Percentiles rank a stretch among this genome's conserved stretches.
phyloP scores from a whole-genome alignment of 64 coral and sea anemone species.

The Dendrophyllia cribrosa region DNA sequence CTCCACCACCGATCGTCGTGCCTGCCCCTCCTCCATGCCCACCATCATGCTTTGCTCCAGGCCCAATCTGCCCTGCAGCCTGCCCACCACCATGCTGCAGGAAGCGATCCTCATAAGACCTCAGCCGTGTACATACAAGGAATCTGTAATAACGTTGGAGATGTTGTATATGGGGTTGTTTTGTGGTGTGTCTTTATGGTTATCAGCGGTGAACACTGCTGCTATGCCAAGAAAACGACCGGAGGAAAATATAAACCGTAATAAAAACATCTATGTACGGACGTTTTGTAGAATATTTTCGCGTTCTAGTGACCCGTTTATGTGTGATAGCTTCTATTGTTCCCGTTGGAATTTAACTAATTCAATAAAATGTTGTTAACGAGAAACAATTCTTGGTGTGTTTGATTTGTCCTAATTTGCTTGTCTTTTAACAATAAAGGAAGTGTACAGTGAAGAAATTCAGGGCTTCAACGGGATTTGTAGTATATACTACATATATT shows the following conservation, averaged over 20 bases:
- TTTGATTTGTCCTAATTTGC: neutral
- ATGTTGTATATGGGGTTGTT: slow-evolving; percentile 37
- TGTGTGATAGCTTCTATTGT: slow-evolving; percentile 39
- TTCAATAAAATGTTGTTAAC: slow-evolving; percentile 42
- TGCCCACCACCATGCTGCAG: slow-evolving; percentile 83
- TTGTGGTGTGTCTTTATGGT: slow-evolving; percentile 34
- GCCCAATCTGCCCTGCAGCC: slow-evolving; percentile 35
- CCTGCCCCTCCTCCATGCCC: slow-evolving; percentile 47
- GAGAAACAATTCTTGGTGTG: neutral
- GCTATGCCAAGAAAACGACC: slow-evolving; percentile 29
- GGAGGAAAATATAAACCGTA: slow-evolving; percentile 34
- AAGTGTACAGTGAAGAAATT: too few species aligned
- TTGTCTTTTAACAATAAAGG: too few species aligned
- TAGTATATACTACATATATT: too few species aligned
- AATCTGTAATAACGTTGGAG: neutral
- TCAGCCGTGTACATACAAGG: slow-evolving; percentile 29
- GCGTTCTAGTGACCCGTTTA: slow-evolving; percentile 51
- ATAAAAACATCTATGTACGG: slow-evolving; percentile 46
- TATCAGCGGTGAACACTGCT: slow-evolving; percentile 31
- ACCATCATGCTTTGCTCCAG: slow-evolving; percentile 37
- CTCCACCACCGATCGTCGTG: slow-evolving; percentile 33
- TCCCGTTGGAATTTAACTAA: slow-evolving; percentile 38
- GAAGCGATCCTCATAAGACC: slow-evolving; percentile 76
- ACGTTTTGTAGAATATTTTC: slow-evolving; percentile 63
- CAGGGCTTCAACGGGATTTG: too few species aligned